Evolutionary conservation across 2,888 invertebrate genomes (phyloP).

Genomic region (Lumbricus terrestris): DNA sequence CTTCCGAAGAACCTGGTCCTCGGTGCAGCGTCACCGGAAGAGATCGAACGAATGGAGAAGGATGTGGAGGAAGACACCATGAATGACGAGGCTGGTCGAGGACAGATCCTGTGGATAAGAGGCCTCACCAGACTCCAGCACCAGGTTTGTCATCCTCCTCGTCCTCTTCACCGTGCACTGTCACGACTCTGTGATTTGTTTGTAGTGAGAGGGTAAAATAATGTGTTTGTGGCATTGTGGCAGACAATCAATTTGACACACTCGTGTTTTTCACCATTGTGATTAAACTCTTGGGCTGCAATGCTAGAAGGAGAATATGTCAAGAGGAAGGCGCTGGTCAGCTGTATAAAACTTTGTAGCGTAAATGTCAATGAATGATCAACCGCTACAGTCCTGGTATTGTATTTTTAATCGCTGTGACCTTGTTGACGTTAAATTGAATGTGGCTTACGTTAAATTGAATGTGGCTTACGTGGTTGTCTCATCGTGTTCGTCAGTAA

Average conservation of each 20-base stretch:
- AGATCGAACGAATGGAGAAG: constrained; percentile 46
- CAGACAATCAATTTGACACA: background rate
- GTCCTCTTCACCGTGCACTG: too few species aligned
- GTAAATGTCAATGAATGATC: background rate
- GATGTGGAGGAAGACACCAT: constrained; percentile 57
- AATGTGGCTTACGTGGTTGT: background rate
- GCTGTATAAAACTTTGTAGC: background rate
- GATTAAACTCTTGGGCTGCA: background rate
- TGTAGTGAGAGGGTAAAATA: background rate
- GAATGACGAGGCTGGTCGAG: constrained; percentile 78
- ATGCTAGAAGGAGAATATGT: background rate
- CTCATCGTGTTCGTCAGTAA: background rate
- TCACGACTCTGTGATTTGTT: background rate
- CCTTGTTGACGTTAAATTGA: background rate
- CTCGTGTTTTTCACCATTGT: background rate
- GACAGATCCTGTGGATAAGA: constrained; percentile 99
- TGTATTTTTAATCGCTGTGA: background rate
- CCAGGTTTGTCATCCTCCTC: constrained; percentile 61
- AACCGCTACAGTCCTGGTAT: background rate
- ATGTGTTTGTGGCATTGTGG: background rate
- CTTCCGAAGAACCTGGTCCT: constrained; percentile 68
- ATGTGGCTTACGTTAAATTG: background rate
- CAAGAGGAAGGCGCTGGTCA: background rate
- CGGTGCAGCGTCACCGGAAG: constrained; percentile 49
- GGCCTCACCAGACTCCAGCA: constrained; percentile 80